Evolutionary conservation across 2,888 invertebrate genomes (phyloP).

Genomic region (Dasypogon diadema): DNA sequence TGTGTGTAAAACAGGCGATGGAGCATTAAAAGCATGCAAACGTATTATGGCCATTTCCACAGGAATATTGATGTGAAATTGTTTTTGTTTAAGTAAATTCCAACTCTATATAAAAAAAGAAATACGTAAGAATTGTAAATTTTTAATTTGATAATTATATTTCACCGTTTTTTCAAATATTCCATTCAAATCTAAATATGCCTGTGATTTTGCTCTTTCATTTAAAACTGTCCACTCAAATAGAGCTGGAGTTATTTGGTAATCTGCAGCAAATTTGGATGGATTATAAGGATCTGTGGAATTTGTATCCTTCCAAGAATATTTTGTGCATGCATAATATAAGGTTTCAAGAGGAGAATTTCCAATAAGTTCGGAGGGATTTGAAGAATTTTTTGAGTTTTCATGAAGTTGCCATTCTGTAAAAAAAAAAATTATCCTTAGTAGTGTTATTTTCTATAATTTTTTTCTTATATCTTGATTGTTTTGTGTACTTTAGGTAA

Average conservation of each 20-base stretch:
- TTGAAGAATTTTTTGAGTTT: conserved; percentile 43
- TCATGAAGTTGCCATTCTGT: conserved; percentile 57
- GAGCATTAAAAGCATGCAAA: conserved; percentile 64
- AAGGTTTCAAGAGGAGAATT: conserved; percentile 65
- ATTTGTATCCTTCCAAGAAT: conserved; percentile 64
- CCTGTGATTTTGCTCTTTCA: conserved; percentile 67
- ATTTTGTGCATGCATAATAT: conserved; percentile 63
- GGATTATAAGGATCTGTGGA: conserved; percentile 62
- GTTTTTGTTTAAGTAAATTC: conserved; percentile 66
- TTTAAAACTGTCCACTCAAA: conserved; percentile 79
- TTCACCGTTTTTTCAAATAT: conserved; percentile 48
- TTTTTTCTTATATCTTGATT: no score
- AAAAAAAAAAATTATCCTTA: no score
- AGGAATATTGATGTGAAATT: conserved; percentile 67
- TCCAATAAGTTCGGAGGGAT: conserved; percentile 56
- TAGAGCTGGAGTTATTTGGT: conserved; percentile 73
- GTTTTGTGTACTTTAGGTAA: no score
- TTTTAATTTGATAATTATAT: neutral
- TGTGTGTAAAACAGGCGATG: conserved; percentile 63
- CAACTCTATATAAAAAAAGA: conserved; percentile 59
- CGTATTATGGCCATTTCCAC: conserved; percentile 64
- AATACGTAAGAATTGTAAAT: neutral
- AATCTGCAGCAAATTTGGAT: conserved; percentile 63
- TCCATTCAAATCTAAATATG: conserved; percentile 65
- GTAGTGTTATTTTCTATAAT: no score